These are phyloP conservation scores for Eulemur rufifrons DNA, from an alignment of 2,113 vertebrate species.

Conservation along the genomic window DNA sequence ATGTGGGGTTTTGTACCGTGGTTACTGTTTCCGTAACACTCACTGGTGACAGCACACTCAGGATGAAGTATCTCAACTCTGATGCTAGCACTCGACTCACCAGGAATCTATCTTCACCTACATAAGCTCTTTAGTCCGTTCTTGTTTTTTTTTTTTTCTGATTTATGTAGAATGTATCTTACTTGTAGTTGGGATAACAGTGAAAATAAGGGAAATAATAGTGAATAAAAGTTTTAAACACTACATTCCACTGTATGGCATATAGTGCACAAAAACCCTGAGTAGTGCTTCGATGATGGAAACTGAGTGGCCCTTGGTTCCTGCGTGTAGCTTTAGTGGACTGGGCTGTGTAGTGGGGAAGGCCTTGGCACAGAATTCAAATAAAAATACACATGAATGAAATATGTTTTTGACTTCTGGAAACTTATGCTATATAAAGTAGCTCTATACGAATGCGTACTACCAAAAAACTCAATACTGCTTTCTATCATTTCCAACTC, in stretches of 20 bases:
- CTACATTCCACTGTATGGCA: no score
- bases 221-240: neutral
- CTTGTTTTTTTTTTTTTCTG: no score
- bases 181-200: neutral
- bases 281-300: fast-evolving
- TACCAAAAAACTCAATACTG: neutral
- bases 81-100: fast-evolving
- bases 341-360: neutral
- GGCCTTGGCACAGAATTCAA: neutral
- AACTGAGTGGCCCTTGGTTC: neutral
- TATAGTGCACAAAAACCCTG: fast-evolving
- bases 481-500: neutral
- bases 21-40: neutral
- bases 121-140: neutral
- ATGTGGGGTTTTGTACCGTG: neutral
- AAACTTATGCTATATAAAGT: neutral
- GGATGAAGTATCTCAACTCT: neutral
- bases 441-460: neutral
- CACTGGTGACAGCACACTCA: neutral
- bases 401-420: neutral
- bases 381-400: neutral
- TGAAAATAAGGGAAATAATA: neutral
- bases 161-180: neutral
- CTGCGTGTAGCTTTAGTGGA: neutral
- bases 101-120: neutral